Base-by-base conservation (phyloP, 2,113 vertebrate species). In the Aphyosemion australe region DNA sequence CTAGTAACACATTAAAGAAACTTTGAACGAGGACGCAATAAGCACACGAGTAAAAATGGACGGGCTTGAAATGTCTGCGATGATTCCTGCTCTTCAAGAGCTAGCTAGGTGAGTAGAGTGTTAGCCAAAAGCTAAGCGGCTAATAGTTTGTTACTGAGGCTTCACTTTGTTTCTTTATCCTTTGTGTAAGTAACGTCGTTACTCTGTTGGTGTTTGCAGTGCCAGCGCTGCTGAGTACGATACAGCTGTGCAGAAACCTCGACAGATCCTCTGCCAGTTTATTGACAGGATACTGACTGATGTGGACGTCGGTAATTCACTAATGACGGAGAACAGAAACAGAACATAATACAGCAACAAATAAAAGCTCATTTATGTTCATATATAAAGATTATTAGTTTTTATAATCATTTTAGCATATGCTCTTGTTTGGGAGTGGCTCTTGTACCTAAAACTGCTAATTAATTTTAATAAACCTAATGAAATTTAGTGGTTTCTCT, bases 201-300 rank as follows among this genome's bases (percentile, higher is more conserved):
- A 42, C 0, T 4, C 0, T 76, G 50, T 58, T 50, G 53, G 89
- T 85, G 78, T 94, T 87, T 77, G 5, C 80, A 99, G 97, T 75
- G 93, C 96, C 74, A 86, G 82, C 65, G 91, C 95, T 13, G 94
- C 91, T 18, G 94, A 94, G 18, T 99, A 99, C 84, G 92, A 94
- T 51, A 79, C 80, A 6, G 92, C 94, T 61, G 97, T 97, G 43
- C 95, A 95, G 90, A 99, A 97, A 74, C 96, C 97, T 54, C 94
- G 97, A 83, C 95, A 96, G 87, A 99, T 99, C 82, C 94, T 99
- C 0, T 97, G 97, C 78, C 97, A 98, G 88, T 98, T 99, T 67
- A 95, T 99, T 87, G 97, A 98, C 89, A 90, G 95, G 84, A 99
- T 99, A 70, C 93, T 99, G 79, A 95, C 95, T 68, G 96, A 99